Evolutionary conservation across 2,797 vertebrate genomes (phyloP).

Genomic region (Vireo griseus): DNA sequence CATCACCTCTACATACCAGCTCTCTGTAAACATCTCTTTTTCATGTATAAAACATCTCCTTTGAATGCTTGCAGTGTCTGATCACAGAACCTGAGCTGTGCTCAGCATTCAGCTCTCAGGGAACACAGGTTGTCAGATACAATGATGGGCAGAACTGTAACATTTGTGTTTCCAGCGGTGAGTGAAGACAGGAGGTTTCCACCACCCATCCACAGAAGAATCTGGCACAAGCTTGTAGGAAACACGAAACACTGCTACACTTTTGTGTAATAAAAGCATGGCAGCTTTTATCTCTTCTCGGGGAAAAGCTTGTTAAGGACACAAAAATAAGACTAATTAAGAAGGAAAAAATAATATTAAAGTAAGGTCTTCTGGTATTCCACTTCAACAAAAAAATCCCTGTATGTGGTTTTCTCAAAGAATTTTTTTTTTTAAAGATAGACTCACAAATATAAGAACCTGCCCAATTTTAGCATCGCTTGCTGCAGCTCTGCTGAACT

Average conservation of each 20-base stretch:
- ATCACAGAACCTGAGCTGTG: background rate
- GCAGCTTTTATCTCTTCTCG: background rate
- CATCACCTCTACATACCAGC: background rate
- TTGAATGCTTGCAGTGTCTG: background rate
- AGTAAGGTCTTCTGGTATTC: background rate
- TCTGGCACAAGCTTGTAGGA: background rate
- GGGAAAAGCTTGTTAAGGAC: background rate
- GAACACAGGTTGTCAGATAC: background rate
- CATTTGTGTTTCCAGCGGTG: background rate
- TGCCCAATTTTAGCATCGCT: background rate
- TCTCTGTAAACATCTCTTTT: background rate
- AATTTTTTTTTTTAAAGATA: background rate
- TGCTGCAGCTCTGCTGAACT: background rate
- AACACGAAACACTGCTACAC: background rate
- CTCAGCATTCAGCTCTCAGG: background rate
- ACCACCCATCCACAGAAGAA: background rate
- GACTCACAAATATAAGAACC: background rate
- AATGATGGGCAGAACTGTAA: background rate
- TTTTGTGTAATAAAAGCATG: background rate
- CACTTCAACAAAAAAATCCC: background rate
- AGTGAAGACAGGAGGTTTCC: background rate
- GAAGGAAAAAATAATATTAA: background rate
- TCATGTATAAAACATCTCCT: constrained; percentile 14
- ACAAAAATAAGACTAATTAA: background rate
- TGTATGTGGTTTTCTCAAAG: background rate